These are phyloP conservation scores for Myathropa florea DNA, from an alignment of 2,888 invertebrate species.

Conservation along the genomic window DNA sequence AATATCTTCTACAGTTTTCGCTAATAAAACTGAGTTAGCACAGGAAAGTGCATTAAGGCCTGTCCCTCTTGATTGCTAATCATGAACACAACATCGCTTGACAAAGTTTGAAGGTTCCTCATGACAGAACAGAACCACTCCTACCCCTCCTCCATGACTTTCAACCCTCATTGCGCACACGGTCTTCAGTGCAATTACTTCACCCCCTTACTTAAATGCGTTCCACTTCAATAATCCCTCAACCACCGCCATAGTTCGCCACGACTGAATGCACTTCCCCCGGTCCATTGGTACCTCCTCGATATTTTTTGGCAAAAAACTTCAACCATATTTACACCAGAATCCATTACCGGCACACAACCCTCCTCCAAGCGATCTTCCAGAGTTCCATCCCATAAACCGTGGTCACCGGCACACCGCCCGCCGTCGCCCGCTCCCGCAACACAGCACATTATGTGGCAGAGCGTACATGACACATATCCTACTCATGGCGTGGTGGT, in stretches of 20 bases:
- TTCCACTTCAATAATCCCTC: neutral
- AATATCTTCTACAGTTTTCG: neutral
- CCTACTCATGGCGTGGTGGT: slow-evolving; percentile 43
- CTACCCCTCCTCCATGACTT: neutral
- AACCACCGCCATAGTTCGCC: neutral
- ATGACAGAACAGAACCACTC: neutral
- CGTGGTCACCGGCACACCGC: neutral
- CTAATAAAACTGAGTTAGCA: neutral
- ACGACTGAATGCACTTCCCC: neutral
- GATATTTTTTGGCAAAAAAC: neutral
- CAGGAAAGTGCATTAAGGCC: neutral
- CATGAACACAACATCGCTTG: neutral
- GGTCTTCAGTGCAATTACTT: neutral
- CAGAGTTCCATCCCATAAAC: slow-evolving; percentile 19
- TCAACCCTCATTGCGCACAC: neutral
- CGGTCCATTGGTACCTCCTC: neutral
- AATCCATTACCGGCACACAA: neutral
- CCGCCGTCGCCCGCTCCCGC: neutral
- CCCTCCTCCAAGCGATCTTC: neutral
- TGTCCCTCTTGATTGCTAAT: neutral
- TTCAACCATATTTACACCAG: too few relatives aligned
- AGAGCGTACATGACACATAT: slow-evolving; percentile 56
- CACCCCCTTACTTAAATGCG: neutral
- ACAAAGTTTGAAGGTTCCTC: neutral
- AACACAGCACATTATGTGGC: slow-evolving; percentile 5